A percentile compares a stretch with the other conserved stretches of the same genome.
Evolutionary conservation across 1,140 invertebrate genomes (phyloP).

Genomic region (Drosophila kohkoa): DNA sequence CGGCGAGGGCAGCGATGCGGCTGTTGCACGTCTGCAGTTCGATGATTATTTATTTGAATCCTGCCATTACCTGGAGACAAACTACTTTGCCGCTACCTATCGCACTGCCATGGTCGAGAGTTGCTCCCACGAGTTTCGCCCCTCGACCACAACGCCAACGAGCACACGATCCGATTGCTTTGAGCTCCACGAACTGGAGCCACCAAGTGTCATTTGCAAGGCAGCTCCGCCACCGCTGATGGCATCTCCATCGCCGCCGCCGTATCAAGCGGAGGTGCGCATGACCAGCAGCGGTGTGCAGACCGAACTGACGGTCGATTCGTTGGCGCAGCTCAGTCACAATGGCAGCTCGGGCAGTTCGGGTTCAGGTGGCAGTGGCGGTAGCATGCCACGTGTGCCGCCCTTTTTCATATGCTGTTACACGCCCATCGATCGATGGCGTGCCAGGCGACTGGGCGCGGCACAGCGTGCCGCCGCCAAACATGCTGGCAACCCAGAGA

Average conservation of each 20-base stretch:
- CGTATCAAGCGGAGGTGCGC: constrained; percentile 57
- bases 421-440: constrained; percentile 82
- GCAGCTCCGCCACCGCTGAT: constrained; percentile 50
- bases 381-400: constrained; percentile 45
- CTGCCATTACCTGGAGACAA: constrained; percentile 84
- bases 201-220: constrained; percentile 77
- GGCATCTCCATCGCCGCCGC: constrained; percentile 1
- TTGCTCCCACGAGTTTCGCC: constrained; percentile 81
- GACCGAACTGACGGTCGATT: constrained; percentile 76
- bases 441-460: constrained; percentile 63
- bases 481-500: constrained; percentile 19
- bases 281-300: constrained; percentile 80
- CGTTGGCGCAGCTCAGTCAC: constrained; percentile 63
- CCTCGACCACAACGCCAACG: constrained; percentile 73
- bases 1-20: constrained; percentile 9
- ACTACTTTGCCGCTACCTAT: constrained; percentile 83
- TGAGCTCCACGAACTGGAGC: constrained; percentile 75
- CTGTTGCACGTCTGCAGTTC: constrained; percentile 66
- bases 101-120: constrained; percentile 85
- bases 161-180: constrained; percentile 75
- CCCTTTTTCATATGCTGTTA: constrained; percentile 84
- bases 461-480: constrained; percentile 33
- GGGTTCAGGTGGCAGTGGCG: not conserved
- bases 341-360: constrained; percentile 40
- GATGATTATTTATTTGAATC: constrained; percentile 84